These are phyloP conservation scores for Gallinago stenura DNA, from an alignment of 2,797 vertebrate genomes.

Conservation along the genomic window DNA sequence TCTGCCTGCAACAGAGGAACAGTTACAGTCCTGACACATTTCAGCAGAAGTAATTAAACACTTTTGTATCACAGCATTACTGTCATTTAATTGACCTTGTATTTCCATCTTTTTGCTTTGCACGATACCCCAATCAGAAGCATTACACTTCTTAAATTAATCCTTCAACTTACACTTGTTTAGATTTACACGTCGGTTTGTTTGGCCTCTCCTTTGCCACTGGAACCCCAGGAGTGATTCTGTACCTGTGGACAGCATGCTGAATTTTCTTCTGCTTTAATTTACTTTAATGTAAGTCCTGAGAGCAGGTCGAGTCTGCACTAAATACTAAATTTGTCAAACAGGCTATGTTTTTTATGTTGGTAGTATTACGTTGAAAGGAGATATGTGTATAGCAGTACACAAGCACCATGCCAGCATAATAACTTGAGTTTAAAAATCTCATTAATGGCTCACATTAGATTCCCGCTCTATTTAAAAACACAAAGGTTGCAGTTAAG, in stretches of 20 bases:
- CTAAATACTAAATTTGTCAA: neutral
- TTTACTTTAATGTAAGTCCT: neutral
- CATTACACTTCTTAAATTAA: neutral
- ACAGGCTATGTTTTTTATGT: neutral
- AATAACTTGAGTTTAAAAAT: neutral
- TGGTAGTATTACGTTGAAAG: neutral
- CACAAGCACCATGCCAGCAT: neutral
- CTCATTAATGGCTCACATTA: neutral
- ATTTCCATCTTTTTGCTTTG: conserved; percentile 12
- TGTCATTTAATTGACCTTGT: conserved; percentile 17
- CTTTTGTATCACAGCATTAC: neutral
- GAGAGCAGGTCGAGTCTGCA: neutral
- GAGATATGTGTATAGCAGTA: neutral
- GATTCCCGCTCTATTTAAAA: neutral
- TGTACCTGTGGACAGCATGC: neutral
- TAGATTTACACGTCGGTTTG: neutral
- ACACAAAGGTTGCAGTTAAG: neutral
- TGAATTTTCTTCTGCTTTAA: neutral
- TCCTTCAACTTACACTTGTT: conserved; percentile 15
- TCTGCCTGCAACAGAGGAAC: neutral
- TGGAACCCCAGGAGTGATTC: neutral
- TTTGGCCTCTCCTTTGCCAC: neutral
- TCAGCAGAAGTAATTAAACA: neutral
- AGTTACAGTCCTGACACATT: neutral
- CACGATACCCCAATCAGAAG: neutral